Percentiles rank a stretch among this genome's conserved stretches.
Conservation (phyloP, 2,113 vertebrate genomes). For the Astur gentilis region DNA sequence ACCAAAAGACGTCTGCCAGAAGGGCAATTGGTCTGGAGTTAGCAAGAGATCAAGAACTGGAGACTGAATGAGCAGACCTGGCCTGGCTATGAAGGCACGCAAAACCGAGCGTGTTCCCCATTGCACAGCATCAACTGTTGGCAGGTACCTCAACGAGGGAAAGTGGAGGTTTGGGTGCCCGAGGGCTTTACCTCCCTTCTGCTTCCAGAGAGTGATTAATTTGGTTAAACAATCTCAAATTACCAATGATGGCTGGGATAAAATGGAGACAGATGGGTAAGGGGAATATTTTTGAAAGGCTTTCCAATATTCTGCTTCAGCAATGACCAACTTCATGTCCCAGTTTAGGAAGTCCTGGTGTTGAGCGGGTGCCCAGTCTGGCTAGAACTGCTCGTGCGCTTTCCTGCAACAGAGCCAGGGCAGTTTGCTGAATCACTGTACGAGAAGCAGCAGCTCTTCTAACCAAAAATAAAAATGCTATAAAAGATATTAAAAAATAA, state of each 20-base stretch:
- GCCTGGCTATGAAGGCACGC: background rate
- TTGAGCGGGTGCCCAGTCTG: background rate
- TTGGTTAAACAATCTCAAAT: background rate
- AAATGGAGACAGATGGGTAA: background rate
- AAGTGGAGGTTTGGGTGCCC: background rate
- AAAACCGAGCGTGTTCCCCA: background rate
- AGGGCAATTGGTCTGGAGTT: background rate
- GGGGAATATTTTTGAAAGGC: background rate
- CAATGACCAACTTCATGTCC: background rate
- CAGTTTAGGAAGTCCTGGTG: background rate
- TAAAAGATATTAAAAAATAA: background rate
- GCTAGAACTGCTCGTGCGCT: background rate
- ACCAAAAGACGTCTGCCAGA: background rate
- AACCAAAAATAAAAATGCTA: background rate
- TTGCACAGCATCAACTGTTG: accelerated
- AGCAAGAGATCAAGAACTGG: background rate
- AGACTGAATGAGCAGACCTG: background rate
- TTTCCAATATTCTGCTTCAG: background rate
- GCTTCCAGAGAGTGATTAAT: background rate
- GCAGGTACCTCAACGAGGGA: background rate
- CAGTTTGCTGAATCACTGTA: background rate
- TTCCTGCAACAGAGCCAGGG: background rate
- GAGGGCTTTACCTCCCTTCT: background rate
- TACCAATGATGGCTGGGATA: background rate
- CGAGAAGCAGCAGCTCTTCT: background rate